Base-by-base conservation (phyloP, 2,113 vertebrate species). In the Tragelaphus scriptus region DNA sequence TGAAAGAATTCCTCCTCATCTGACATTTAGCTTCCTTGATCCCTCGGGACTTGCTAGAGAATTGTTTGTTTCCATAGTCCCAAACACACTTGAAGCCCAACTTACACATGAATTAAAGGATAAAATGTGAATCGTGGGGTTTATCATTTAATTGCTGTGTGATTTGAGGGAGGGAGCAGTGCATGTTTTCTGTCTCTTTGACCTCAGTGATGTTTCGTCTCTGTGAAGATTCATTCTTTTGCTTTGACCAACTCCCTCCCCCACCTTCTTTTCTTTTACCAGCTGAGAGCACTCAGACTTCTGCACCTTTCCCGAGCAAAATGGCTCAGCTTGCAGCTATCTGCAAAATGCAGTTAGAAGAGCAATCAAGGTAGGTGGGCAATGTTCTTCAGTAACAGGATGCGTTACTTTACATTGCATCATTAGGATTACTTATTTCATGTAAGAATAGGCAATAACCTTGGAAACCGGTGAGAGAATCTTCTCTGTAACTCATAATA, bases 251-350 rank as follows among this genome's bases (percentile, higher is more conserved):
- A 68, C 17, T 49, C 14, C 10, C 77, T 14, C 13, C 49, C 19
- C 55, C 2, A 5, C 16, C 19, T 32, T 90, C 71, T 88, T 86
- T 61, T 82, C 1, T 97, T 91, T 81, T 49, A 58, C 58, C 36
- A 98, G 97, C 96, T 98, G 98, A 98, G 85, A 97, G 86, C 63
- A 95, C 95, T 85, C 97, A 96, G 91, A 98, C 97, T 96, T 90
- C 97, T 65, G 44, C 94, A 58, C 86, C 95, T 65, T 95, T 98
- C 96, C 99, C 99, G 3, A 99, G 97, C 98, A 99, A 99, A 98
- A 99, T 99, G 99, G 98, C 99, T 88, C 99, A 99, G 86, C 99
- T 99, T 4, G 99, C 99, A 49, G 99, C 99, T 81, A 99, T 99
- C 21, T 99, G 99, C 98, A 99, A 99, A 97, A 99, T 99, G 61